Percentiles rank a stretch among this genome's conserved stretches.
phyloP scores from a whole-genome alignment of 2,888 invertebrate genomes.

The Ochlodes sylvanus region DNA sequence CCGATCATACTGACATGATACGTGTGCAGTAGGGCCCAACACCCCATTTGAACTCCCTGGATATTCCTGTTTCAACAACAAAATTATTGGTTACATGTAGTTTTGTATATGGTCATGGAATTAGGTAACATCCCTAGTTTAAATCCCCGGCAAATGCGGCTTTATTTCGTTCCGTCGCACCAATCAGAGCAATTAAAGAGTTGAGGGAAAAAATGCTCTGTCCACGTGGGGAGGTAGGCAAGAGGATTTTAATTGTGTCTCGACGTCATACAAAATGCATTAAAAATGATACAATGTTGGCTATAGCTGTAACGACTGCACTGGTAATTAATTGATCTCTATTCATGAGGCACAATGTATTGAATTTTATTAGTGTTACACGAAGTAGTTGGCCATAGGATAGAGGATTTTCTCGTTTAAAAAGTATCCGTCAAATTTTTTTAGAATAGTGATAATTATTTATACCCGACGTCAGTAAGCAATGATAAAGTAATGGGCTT shows the following conservation, averaged over 20 bases:
- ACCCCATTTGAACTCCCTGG: no score
- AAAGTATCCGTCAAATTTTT: no score
- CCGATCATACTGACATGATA: no score
- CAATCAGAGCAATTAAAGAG: conserved; percentile 77
- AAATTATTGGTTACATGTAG: no score
- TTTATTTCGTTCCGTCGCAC: conserved; percentile 71
- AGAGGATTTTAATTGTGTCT: conserved; percentile 35
- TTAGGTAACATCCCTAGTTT: conserved; percentile 41
- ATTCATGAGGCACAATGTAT: neutral
- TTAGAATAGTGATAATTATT: no score
- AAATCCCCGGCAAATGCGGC: conserved; percentile 65
- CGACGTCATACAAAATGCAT: conserved; percentile 37
- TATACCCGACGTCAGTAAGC: no score
- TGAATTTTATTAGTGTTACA: neutral
- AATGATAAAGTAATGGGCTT: no score
- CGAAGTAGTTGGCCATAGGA: neutral
- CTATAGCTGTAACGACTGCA: conserved; percentile 14
- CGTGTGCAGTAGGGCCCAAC: no score
- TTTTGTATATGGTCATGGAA: neutral
- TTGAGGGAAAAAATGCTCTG: conserved; percentile 61
- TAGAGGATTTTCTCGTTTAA: no score
- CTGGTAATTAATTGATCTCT: neutral
- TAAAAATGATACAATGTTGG: conserved; percentile 21
- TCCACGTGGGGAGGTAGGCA: conserved; percentile 29
- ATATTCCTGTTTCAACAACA: no score